Conservation (phyloP, 1,140 invertebrate genomes). For the Drosophila bipectinata region DNA sequence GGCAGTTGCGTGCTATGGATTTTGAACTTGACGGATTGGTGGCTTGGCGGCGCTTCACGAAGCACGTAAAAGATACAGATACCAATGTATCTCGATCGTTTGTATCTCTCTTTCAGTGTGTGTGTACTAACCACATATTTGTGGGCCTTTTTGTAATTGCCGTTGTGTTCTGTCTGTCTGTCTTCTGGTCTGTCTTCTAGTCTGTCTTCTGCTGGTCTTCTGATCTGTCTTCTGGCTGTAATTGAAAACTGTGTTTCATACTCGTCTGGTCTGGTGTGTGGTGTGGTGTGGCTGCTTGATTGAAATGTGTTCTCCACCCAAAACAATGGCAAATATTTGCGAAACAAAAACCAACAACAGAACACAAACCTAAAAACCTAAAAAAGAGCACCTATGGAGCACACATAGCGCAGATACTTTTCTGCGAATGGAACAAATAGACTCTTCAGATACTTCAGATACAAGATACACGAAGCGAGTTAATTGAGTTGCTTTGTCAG, state of each 20-base stretch:
- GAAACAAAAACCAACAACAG: conserved; percentile 27
- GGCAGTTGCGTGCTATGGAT: conserved; percentile 36
- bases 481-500: conserved; percentile 66
- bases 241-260: conserved; percentile 59
- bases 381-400: neutral
- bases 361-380: neutral
- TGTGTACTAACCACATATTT: conserved; percentile 30
- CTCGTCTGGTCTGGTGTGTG: no score
- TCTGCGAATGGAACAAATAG: conserved; percentile 15
- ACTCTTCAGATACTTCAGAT: conserved; percentile 20
- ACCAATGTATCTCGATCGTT: neutral
- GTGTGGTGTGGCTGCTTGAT: conserved; percentile 29
- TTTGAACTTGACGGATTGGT: conserved; percentile 63
- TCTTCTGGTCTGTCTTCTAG: neutral
- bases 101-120: neutral
- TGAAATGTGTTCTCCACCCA: conserved; percentile 62
- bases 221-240: conserved; percentile 14
- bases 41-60: conserved; percentile 50
- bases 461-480: conserved; percentile 34
- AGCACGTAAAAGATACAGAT: conserved; percentile 74
- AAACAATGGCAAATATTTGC: conserved; percentile 78
- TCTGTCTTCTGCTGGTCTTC: no score
- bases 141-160: conserved; percentile 55
- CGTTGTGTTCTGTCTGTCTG: conserved; percentile 37
- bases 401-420: conserved; percentile 22